Conservation (phyloP, 2,113 vertebrate species). For the Heptranchias perlo region DNA sequence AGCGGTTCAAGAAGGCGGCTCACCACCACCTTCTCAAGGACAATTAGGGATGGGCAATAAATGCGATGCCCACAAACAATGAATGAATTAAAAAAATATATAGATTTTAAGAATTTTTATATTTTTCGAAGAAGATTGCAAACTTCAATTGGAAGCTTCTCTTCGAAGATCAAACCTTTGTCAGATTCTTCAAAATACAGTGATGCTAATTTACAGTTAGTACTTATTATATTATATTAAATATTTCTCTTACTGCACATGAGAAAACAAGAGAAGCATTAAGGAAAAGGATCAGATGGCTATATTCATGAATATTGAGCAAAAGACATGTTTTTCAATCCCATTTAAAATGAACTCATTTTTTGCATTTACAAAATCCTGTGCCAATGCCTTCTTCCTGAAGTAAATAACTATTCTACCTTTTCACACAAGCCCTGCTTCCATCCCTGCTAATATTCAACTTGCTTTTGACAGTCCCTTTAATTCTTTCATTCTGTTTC, state of each 20-base stretch:
- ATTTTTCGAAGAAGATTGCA: no score
- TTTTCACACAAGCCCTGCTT: not conserved
- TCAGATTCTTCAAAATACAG: not conserved
- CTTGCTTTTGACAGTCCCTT: constrained; percentile 15
- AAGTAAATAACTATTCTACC: not conserved
- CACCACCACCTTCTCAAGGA: no score
- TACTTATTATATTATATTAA: no score
- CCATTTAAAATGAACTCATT: not conserved
- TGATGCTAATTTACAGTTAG: not conserved
- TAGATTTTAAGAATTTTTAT: no score
- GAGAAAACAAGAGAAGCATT: not conserved
- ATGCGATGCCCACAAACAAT: no score
- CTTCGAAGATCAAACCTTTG: not conserved
- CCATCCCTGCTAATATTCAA: not conserved
- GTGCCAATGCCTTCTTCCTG: not conserved
- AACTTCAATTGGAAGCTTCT: not conserved
- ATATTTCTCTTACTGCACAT: not conserved
- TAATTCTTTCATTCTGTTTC: constrained; percentile 19
- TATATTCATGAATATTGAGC: not conserved
- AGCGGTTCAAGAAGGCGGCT: no score
- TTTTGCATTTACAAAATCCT: not conserved
- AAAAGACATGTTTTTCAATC: not conserved
- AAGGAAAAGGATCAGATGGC: not conserved
- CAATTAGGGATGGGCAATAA: no score
- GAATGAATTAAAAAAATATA: no score